phyloP scores from a whole-genome alignment of 2,888 invertebrate genomes.

The Apotomis betuletana region DNA sequence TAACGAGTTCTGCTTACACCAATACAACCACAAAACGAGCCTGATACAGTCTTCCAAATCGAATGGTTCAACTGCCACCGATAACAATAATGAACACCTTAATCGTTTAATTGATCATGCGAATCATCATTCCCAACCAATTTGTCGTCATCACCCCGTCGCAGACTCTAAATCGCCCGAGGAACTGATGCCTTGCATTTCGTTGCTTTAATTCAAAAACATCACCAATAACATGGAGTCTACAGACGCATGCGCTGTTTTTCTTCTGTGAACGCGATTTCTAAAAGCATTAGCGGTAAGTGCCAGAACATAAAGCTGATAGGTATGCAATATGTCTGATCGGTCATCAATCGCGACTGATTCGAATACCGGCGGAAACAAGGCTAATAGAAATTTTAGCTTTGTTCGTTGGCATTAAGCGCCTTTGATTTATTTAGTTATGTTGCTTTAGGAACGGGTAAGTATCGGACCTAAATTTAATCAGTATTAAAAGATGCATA shows the following conservation, averaged over 20 bases:
- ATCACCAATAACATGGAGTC: not conserved
- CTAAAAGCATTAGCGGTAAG: conserved; percentile 75
- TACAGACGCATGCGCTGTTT: conserved; percentile 6
- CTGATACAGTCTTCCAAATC: not conserved
- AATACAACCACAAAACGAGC: not conserved
- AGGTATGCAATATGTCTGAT: conserved; percentile 77
- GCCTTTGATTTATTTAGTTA: conserved; percentile 44
- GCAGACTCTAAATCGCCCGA: conserved; percentile 60
- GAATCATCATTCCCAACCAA: conserved; percentile 56
- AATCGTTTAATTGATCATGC: conserved; percentile 51
- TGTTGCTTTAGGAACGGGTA: not conserved
- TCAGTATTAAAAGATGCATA: too few relatives aligned
- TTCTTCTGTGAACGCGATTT: conserved; percentile 46
- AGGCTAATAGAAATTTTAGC: conserved; percentile 51
- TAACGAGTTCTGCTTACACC: too few relatives aligned
- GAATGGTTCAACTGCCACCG: conserved; percentile 8
- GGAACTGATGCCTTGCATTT: conserved; percentile 70
- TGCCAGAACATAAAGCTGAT: conserved; percentile 80
- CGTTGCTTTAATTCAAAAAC: not conserved
- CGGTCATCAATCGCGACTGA: conserved; percentile 68
- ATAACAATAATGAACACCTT: conserved; percentile 36
- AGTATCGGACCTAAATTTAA: too few relatives aligned
- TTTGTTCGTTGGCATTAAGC: conserved; percentile 51
- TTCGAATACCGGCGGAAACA: conserved; percentile 57
- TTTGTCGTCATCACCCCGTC: conserved; percentile 57